phyloP scores from a whole-genome alignment of 2,113 vertebrate species.

The Acrocephalus kingi region DNA sequence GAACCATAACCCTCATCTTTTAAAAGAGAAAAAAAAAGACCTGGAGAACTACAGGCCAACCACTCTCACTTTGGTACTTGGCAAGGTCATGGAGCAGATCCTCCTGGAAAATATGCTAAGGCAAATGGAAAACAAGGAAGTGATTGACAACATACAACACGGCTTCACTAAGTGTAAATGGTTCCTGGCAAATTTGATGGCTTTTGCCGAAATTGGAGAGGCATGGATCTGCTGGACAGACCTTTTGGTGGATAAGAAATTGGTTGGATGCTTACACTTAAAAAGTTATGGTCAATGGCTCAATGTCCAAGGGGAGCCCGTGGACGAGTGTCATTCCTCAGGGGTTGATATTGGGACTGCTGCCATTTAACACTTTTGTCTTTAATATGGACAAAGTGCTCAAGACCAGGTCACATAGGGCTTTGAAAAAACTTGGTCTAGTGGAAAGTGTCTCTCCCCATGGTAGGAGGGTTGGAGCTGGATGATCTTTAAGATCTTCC shows the following conservation, averaged over 20 bases:
- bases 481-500: background rate
- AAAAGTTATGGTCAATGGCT: background rate
- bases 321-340: background rate
- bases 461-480: background rate
- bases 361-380: background rate
- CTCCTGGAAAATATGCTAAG: background rate
- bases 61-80: fast-evolving
- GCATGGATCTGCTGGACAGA: background rate
- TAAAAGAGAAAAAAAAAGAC: background rate
- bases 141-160: background rate
- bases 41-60: background rate
- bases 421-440: background rate
- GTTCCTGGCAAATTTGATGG: background rate
- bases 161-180: background rate
- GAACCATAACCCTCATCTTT: background rate
- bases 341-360: background rate
- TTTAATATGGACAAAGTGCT: background rate
- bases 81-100: background rate
- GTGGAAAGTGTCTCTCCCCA: background rate
- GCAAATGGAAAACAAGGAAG: background rate
- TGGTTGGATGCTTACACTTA: background rate
- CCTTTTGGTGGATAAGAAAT: background rate
- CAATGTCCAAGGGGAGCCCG: background rate
- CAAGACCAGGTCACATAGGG: background rate
- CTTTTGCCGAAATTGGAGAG: background rate